Base-by-base conservation (phyloP, 2,797 vertebrate species). In the Myoxocephalus aenaeus region DNA sequence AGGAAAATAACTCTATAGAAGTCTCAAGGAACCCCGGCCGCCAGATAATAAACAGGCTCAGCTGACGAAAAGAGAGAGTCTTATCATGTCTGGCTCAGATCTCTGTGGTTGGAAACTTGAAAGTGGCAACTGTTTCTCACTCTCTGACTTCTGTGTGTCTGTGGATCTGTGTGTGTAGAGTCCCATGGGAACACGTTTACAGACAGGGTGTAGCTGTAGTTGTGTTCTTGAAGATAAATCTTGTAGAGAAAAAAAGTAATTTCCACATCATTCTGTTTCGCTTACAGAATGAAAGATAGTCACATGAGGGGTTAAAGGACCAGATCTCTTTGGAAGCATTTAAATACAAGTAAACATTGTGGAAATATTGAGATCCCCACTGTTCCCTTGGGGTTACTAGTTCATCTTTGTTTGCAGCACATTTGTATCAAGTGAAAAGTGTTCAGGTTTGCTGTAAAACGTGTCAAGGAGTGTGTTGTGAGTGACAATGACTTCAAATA, bases 1-100 rank as follows among this genome's bases (percentile, higher is more conserved):
- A 88, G 89, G 86, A 93, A 91, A 92, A 90, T 83, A 92, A 90
- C 90, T 86, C 89, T 36, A 73, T 14, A 81, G 83, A 90, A 82
- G 86, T 86, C 88, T 91, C 81, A 80, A 85, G 89, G 81, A 92
- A 86, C 83, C 81, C 81, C 68, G 75, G 78, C 83, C 75, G 81
- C 80, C 75, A 80, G 83, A 90, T 86, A 91, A 90, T 86, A 91
- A 87, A 91, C 87, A 75, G 78, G 76, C 87, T 86, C 84, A 79
- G 84, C 88, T 91, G 87, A 90, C 84, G 78, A 90, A 89, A 92
- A 90, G 75, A 85, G 78, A 82, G 79, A 83, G 81, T 69, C 85
- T 83, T 87, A 86, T 90, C 87, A 81, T 83, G 89, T 92, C 90
- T 86, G 82, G 72, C 86, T 90, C 88, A 83, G 82, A 90, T 88